These are phyloP conservation scores for Thelaira solivaga DNA, from an alignment of 2,888 invertebrate genomes.

Conservation along the genomic window DNA sequence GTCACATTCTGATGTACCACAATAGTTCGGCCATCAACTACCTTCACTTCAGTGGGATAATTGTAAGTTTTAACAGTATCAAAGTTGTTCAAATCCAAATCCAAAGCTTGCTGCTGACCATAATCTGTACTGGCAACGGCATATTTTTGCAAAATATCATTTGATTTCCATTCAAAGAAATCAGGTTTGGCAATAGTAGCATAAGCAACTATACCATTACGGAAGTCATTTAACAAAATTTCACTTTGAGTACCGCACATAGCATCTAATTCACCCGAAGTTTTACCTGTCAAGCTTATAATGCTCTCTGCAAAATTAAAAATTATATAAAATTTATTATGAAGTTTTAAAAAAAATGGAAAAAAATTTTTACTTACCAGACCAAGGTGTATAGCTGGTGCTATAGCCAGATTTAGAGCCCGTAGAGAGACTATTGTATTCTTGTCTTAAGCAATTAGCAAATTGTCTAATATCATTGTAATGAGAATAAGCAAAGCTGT, in stretches of 20 bases:
- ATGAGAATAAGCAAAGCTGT: conserved; percentile 71
- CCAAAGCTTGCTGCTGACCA: conserved; percentile 68
- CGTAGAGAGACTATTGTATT: conserved; percentile 71
- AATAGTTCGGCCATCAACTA: conserved; percentile 73
- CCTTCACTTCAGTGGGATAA: conserved; percentile 74
- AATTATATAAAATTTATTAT: background rate
- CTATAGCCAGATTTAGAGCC: conserved; percentile 63
- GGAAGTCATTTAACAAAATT: conserved; percentile 72
- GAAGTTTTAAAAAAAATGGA: background rate
- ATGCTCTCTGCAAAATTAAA: conserved; percentile 66
- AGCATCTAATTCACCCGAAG: conserved; percentile 69
- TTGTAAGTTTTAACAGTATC: conserved; percentile 73
- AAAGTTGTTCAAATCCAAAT: conserved; percentile 69
- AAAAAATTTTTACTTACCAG: conserved; percentile 68
- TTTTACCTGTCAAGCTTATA: conserved; percentile 71
- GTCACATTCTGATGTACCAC: conserved; percentile 75
- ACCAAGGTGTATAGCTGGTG: conserved; percentile 66
- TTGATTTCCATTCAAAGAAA: conserved; percentile 74
- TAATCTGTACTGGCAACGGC: conserved; percentile 54
- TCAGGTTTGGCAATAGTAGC: conserved; percentile 70
- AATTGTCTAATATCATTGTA: conserved; percentile 71
- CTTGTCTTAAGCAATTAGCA: conserved; percentile 71
- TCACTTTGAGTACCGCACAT: conserved; percentile 67
- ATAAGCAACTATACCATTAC: conserved; percentile 69
- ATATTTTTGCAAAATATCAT: conserved; percentile 67